Base-by-base conservation (phyloP, 2,113 vertebrate genomes). In the Butorides virescens region DNA sequence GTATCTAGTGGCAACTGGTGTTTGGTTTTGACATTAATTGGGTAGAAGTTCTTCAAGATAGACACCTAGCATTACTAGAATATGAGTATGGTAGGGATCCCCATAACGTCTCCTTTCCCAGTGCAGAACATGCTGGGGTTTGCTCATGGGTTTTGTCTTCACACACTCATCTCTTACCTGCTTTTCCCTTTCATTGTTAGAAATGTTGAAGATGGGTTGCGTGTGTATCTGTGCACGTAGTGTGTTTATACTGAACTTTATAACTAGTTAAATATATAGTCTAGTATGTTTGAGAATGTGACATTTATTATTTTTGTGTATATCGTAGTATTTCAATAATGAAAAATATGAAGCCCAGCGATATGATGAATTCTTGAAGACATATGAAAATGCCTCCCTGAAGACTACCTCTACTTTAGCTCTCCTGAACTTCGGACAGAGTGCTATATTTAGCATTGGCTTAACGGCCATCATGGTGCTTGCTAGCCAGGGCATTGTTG, bases 401-500 rank as follows among this genome's bases (percentile, higher is more conserved):
- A 99, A 99, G 98, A 99, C 99, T 96, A 99, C 99, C 71, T 98
- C 99, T 23, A 99, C 99, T 5, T 98, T 99, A 49, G 99, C 99
- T 96, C 97, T 99, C 97, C 98, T 99, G 72, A 99, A 99, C 98
- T 99, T 99, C 72, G 99, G 99, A 39, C 99, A 99, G 97, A 99
- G 97, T 10, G 98, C 97, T 65, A 99, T 99, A 96, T 99, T 99
- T 96, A 99, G 99, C 39, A 22, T 99, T 7, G 99, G 99, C 70
- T 98, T 99, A 93, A 99, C 99, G 0, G 97, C 95, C 73, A 98
- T 99, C 96, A 99, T 99, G 99, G 96, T 99, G 93, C 98, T 99
- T 21, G 99, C 99, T 79, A 99, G 99, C 98, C 98, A 99, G 89
- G 98, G 99, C 96, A 99, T 99, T 78, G n/a, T 99, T 86, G 98